Base-by-base conservation (phyloP, 64 coral and sea anemone genomes). In the Montipora foliosa region DNA sequence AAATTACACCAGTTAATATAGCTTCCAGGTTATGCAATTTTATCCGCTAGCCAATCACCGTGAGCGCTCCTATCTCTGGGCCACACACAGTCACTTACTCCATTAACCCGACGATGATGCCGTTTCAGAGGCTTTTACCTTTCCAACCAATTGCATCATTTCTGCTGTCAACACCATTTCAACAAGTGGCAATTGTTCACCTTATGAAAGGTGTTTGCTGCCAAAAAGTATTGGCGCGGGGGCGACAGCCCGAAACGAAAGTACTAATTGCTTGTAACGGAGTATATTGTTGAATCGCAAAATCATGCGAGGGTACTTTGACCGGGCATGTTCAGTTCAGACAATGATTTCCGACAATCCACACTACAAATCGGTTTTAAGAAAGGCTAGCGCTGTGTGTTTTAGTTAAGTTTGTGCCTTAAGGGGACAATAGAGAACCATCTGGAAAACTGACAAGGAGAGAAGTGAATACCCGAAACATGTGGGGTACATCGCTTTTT, bases 141-240 rank as follows among this genome's bases (percentile, higher is more conserved):
- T 81, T 75, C 49, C 69, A 87, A 94, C 91, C 93, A 92, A 95
- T 94, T 80, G 91, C 87, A 94, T 93, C 79, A 96, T 94, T 94
- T 90, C 93, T 70, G 76, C 91, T 97, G 96, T 97, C 96, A 97
- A 92, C 96, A 97, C 96, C 93, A 97, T 97, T 89, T 97, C 96
- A 94, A 97, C 92, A 82, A 82, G 86, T 19, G 62, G 91, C 46
- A 92, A 81, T 78, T 87, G 87, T 94, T 87, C 93, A 79, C 79
- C 24, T 81, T 88, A 59, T 69, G 93, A 91, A 70, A 91, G 81
- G 83, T 89, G 89, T 89, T 64, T 81, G 78, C 49, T 67, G 68
- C 82, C 67, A 94, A 76, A 90, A 89, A 84, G 80, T 22, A 92
- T 96, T 82, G 51, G 51, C 79, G 72, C 55, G 78, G 88, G 75